These are phyloP conservation scores for Zophobas morio DNA, from an alignment of 1,140 invertebrate species.

Conservation along the genomic window DNA sequence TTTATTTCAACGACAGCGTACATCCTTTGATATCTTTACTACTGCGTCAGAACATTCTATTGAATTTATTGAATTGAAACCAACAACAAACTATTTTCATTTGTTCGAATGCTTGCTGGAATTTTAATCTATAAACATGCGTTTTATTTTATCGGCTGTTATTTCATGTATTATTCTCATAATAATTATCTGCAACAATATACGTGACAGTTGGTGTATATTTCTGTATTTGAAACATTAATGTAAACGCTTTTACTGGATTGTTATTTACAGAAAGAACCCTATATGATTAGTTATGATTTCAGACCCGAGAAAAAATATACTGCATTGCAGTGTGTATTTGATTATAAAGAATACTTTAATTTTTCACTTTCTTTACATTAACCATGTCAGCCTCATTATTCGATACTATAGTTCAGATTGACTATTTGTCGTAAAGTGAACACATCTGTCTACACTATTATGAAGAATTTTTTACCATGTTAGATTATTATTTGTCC, in stretches of 20 bases:
- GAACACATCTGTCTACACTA: too few species aligned
- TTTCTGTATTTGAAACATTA: not conserved
- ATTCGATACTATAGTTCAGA: too few species aligned
- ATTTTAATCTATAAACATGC: conserved; percentile 24
- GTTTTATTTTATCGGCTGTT: conserved; percentile 27
- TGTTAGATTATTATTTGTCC: too few species aligned
- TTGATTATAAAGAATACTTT: too few species aligned
- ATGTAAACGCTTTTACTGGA: conserved; percentile 11
- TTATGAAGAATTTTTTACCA: too few species aligned
- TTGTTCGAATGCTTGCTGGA: not conserved
- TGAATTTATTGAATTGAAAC: conserved; percentile 5
- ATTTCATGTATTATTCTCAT: conserved; percentile 12
- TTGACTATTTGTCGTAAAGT: too few species aligned
- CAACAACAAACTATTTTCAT: not conserved
- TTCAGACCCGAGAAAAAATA: too few species aligned
- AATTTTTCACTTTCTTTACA: too few species aligned
- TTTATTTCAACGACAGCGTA: too few species aligned
- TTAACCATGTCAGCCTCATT: too few species aligned
- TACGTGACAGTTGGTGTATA: conserved; percentile 20
- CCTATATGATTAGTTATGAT: not conserved
- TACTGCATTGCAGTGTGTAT: too few species aligned
- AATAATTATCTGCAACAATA: conserved; percentile 16
- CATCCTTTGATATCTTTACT: too few species aligned
- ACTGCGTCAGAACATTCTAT: not conserved
- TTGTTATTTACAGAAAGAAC: conserved; percentile 17